Evolutionary conservation across 2,113 vertebrate species (phyloP).

Genomic region (Mesitornis unicolor): DNA sequence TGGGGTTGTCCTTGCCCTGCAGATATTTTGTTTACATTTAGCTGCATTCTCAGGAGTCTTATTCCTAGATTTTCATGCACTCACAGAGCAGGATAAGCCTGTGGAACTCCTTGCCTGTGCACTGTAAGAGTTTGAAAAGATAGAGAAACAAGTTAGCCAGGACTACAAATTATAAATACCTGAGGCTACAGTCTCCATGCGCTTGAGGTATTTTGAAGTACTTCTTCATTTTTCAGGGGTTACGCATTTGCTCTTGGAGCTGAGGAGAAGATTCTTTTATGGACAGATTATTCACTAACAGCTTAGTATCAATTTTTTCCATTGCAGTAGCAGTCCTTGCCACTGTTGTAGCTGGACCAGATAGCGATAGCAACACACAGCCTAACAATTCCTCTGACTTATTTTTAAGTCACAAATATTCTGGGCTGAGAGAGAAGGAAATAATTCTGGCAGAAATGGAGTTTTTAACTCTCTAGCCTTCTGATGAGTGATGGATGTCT

Average conservation of each 20-base stretch:
- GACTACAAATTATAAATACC: background rate
- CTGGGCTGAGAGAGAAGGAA: background rate
- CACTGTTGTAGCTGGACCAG: background rate
- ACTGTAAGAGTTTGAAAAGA: background rate
- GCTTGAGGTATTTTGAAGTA: background rate
- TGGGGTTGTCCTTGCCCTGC: background rate
- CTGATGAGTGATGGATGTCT: constrained; percentile 11
- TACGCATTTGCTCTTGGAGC: background rate
- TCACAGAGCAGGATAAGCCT: background rate
- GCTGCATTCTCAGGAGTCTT: background rate
- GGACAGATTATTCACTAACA: background rate
- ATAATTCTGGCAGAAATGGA: background rate
- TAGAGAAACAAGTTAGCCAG: background rate
- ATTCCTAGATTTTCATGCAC: background rate
- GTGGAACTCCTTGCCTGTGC: background rate
- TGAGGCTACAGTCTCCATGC: background rate
- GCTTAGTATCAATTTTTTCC: background rate
- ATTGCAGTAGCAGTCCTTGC: background rate
- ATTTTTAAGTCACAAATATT: background rate
- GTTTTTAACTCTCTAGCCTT: background rate
- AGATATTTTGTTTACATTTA: background rate
- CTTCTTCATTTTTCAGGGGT: background rate
- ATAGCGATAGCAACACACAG: background rate
- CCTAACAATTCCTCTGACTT: background rate
- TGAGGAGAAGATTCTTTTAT: background rate